Evolutionary conservation across 1,140 invertebrate genomes (phyloP).

Genomic region (Camponotus vicinus): DNA sequence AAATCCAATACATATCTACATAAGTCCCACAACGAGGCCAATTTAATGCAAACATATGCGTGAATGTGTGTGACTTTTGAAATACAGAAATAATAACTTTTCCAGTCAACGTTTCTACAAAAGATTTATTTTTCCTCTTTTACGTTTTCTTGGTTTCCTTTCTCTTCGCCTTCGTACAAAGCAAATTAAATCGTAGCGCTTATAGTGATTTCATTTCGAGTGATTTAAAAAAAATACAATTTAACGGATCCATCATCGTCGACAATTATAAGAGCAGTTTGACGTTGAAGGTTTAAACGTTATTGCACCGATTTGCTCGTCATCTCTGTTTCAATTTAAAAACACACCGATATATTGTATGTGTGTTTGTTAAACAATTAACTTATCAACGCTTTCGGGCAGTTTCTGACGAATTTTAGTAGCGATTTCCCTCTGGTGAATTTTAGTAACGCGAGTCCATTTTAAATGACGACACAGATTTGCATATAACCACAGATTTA

Average conservation of each 20-base stretch:
- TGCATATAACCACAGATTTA: constrained; percentile 8
- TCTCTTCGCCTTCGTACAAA: constrained; percentile 26
- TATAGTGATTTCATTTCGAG: not conserved
- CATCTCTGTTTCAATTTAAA: constrained; percentile 15
- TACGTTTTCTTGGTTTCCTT: constrained; percentile 46
- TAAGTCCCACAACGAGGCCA: constrained; percentile 19
- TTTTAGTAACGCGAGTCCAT: constrained; percentile 17
- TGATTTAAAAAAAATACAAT: constrained; percentile 1
- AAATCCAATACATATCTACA: not conserved
- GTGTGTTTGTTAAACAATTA: constrained; percentile 32
- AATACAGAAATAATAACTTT: constrained; percentile 62
- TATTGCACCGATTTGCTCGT: not conserved
- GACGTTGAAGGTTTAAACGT: constrained; percentile 10
- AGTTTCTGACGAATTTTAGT: not conserved
- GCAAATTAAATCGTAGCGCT: not conserved
- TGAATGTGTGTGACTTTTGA: constrained; percentile 51
- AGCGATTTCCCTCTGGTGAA: not conserved
- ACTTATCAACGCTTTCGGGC: constrained; percentile 28
- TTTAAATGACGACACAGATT: constrained; percentile 14
- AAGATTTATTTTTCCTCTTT: constrained; percentile 21
- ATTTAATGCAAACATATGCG: constrained; percentile 30
- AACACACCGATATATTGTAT: constrained; percentile 1
- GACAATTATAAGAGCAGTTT: constrained; percentile 7
- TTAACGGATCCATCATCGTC: constrained; percentile 6
- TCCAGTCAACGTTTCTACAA: constrained; percentile 2